A percentile compares a stretch with the other conserved stretches of the same genome.
Conservation (phyloP, 1,140 invertebrate species). For the Ericerus pela region DNA sequence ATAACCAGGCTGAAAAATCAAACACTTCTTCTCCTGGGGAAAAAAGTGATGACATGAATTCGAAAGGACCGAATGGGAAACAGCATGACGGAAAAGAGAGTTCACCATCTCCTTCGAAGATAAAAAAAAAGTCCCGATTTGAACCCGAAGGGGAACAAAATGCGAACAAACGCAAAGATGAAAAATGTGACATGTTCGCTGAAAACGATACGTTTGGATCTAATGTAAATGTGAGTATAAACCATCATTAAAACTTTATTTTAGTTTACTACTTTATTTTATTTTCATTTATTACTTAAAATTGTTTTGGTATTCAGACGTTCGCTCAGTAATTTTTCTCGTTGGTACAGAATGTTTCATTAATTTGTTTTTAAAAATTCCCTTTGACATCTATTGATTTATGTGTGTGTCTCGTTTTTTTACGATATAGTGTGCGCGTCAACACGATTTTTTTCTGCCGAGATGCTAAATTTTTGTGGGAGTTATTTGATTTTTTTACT, state of each 20-base stretch:
- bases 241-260: constrained; percentile 16
- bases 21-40: neutral
- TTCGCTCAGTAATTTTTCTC: too few species aligned
- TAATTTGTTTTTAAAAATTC: too few species aligned
- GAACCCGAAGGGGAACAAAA: constrained; percentile 24
- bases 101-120: neutral
- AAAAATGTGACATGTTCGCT: constrained; percentile 74
- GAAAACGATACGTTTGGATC: constrained; percentile 74
- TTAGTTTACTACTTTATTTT: neutral
- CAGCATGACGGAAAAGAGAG: too few species aligned
- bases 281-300: neutral
- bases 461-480: too few species aligned
- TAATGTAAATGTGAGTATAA: constrained; percentile 60
- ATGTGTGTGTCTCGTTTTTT: too few species aligned
- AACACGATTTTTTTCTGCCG: too few species aligned
- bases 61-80: too few species aligned
- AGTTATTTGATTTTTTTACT: too few species aligned
- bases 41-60: neutral
- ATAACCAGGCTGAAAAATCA: neutral
- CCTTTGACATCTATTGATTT: too few species aligned
- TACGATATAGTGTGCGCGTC: too few species aligned
- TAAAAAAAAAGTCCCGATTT: constrained; percentile 22
- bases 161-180: constrained; percentile 30
- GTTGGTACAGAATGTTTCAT: too few species aligned
- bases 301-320: too few species aligned